Evolutionary conservation across 2,797 vertebrate genomes (phyloP).

Genomic region (Botia kubotai): DNA sequence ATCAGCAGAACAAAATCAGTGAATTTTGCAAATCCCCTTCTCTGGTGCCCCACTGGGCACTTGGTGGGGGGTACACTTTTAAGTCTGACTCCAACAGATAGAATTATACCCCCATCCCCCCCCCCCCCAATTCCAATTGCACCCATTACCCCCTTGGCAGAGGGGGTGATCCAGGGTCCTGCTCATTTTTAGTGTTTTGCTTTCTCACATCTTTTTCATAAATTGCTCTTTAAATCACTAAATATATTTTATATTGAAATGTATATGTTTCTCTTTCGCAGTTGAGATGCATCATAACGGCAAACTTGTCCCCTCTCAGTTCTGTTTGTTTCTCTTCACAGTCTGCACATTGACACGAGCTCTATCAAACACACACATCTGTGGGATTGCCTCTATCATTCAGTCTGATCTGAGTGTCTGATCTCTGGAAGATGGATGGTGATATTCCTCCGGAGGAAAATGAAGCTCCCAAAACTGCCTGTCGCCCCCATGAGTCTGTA

Average conservation of each 20-base stretch:
- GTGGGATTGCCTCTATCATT: slow-evolving; percentile 58
- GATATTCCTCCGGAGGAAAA: slow-evolving; percentile 38
- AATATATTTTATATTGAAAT: too few relatives aligned
- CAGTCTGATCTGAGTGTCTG: slow-evolving; percentile 54
- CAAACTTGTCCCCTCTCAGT: slow-evolving; percentile 28
- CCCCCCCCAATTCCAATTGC: too few relatives aligned
- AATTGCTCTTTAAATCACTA: too few relatives aligned
- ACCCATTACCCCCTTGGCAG: too few relatives aligned
- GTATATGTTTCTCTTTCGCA: slow-evolving; percentile 21
- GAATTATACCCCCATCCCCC: too few relatives aligned
- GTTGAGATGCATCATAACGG: slow-evolving; percentile 27
- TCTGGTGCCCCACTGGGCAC: too few relatives aligned
- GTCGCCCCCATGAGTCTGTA: slow-evolving; percentile 38
- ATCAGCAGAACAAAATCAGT: slow-evolving; percentile 18
- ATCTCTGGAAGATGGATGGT: slow-evolving; percentile 60
- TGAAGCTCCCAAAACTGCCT: slow-evolving; percentile 59
- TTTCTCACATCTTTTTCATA: too few relatives aligned
- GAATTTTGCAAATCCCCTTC: not conserved
- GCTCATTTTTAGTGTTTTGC: too few relatives aligned
- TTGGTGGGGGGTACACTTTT: too few relatives aligned
- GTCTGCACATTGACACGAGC: slow-evolving; percentile 42
- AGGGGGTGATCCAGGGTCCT: too few relatives aligned
- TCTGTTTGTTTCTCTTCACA: slow-evolving; percentile 59
- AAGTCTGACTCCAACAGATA: too few relatives aligned
- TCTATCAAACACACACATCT: slow-evolving; percentile 59